Evolutionary conservation across 2,113 vertebrate genomes (phyloP).

Genomic region (Trematomus loennbergii): DNA sequence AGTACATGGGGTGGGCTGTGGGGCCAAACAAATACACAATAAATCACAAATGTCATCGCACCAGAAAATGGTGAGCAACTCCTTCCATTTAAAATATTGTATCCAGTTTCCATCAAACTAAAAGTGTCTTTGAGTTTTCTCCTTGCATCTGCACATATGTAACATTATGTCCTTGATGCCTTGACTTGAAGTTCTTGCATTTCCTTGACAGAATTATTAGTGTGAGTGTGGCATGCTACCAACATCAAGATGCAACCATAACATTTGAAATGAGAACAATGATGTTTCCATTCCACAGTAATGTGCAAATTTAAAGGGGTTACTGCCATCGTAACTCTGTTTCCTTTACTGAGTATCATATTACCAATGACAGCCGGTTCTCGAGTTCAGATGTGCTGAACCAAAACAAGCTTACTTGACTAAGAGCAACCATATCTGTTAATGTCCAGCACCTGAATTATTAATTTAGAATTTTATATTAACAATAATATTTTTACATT

Average conservation of each 20-base stretch:
- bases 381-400: background rate
- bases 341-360: background rate
- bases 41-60: background rate
- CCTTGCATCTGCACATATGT: no score
- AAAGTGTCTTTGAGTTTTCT: background rate
- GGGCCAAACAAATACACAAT: background rate
- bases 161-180: background rate
- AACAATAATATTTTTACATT: no score
- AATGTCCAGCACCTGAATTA: background rate
- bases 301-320: background rate
- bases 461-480: background rate
- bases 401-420: background rate
- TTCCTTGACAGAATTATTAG: background rate
- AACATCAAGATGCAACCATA: conserved; percentile 3
- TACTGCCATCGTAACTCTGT: conserved; percentile 6
- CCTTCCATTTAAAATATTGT: background rate
- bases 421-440: background rate
- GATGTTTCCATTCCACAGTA: conserved; percentile 23
- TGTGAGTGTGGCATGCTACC: no score
- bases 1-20: background rate
- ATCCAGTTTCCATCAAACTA: background rate
- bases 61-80: background rate
- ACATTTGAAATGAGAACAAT: background rate
- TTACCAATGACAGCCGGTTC: conserved; percentile 7
- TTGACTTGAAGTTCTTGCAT: background rate